Evolutionary conservation across 2,888 invertebrate genomes (phyloP).

Genomic region (Hoplodrina ambigua): DNA sequence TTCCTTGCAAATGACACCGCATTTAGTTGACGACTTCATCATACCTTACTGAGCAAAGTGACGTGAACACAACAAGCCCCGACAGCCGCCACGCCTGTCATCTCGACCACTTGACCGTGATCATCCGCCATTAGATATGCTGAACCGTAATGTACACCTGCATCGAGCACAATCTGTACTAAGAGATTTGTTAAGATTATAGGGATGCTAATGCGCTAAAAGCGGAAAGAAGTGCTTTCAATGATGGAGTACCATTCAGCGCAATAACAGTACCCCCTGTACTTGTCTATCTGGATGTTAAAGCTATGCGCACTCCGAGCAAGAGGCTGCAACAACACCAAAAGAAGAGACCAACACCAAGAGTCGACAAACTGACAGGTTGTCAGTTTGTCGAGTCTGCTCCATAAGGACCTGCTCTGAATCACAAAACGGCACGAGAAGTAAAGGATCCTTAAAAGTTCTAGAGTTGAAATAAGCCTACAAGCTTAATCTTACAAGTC

Average conservation of each 20-base stretch:
- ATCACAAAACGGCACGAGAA: too few relatives aligned
- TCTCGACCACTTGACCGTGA: slow-evolving; percentile 47
- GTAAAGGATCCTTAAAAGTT: too few relatives aligned
- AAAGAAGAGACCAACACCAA: neutral
- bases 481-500: slow-evolving; percentile 5
- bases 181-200: slow-evolving; percentile 39
- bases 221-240: neutral
- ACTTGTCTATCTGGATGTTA: neutral
- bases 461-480: neutral
- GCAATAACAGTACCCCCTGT: slow-evolving; percentile 5
- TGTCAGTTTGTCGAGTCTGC: neutral
- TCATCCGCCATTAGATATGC: slow-evolving; percentile 47
- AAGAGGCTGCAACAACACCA: neutral
- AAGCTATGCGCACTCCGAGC: neutral
- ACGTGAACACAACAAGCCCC: slow-evolving; percentile 16
- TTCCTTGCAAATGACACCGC: slow-evolving; percentile 43
- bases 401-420: too few relatives aligned
- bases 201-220: slow-evolving; percentile 1
- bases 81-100: slow-evolving; percentile 26
- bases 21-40: slow-evolving; percentile 57
- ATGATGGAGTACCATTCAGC: neutral
- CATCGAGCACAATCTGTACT: slow-evolving; percentile 10
- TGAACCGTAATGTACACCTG: slow-evolving; percentile 40
- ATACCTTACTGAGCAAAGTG: slow-evolving; percentile 34
- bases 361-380: too few relatives aligned